Percentiles rank a stretch among this genome's conserved stretches.
Conservation (phyloP, 2,888 invertebrate genomes). For the Meteorus colon region DNA sequence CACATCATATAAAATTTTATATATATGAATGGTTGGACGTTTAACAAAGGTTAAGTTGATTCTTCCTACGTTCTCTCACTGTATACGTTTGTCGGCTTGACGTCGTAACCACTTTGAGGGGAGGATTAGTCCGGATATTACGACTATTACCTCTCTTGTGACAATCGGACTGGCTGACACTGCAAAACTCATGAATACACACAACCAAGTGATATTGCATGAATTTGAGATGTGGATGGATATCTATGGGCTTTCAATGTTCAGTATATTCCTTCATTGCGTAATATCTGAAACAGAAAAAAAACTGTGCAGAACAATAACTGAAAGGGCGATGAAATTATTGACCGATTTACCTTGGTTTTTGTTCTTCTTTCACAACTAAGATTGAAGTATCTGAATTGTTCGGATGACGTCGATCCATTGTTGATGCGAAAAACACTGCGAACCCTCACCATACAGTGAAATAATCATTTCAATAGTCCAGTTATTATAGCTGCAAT, state of each 20-base stretch:
- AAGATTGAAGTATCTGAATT: neutral
- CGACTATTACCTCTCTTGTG: constrained; percentile 39
- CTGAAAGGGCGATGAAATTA: neutral
- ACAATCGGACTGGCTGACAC: constrained; percentile 36
- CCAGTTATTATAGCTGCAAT: neutral
- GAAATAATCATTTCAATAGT: neutral
- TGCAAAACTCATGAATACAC: constrained; percentile 34
- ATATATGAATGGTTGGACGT: neutral
- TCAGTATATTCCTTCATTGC: too few species aligned
- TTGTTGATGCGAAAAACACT: too few species aligned
- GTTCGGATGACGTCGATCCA: neutral
- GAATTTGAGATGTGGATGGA: neutral
- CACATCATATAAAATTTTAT: neutral
- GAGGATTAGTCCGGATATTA: constrained; percentile 42
- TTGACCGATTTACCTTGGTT: neutral
- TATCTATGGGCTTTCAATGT: neutral
- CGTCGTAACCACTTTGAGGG: constrained; percentile 23
- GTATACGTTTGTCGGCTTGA: constrained; percentile 26
- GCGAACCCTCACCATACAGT: too few species aligned
- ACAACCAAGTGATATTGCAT: constrained; percentile 21
- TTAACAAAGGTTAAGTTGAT: constrained; percentile 19
- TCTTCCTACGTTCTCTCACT: constrained; percentile 17
- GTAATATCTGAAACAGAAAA: neutral
- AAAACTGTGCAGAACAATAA: neutral
- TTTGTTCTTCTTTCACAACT: neutral